Conservation (phyloP, 2,888 invertebrate genomes). For the Phengaris alcon region DNA sequence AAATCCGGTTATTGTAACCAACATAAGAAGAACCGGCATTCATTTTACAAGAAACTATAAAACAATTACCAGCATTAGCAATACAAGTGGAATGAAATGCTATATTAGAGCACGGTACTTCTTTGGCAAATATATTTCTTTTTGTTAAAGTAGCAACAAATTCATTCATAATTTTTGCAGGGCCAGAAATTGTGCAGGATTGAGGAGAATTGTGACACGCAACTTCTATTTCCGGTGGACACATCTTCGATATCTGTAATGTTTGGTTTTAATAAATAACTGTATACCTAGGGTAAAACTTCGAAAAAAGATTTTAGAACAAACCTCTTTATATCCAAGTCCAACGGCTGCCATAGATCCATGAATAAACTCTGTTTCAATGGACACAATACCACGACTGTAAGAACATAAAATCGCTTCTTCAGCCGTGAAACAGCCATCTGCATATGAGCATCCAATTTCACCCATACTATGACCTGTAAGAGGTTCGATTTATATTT, state of each 20-base stretch:
- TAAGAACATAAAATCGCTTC: conserved; percentile 91
- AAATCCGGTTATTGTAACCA: no score
- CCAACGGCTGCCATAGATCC: conserved; percentile 95
- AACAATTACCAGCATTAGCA: conserved; percentile 75
- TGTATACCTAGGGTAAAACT: no score
- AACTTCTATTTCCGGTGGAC: conserved; percentile 55
- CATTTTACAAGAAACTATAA: background rate
- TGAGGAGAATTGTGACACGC: conserved; percentile 8
- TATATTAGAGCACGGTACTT: conserved; percentile 85
- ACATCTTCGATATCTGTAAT: conserved; percentile 51
- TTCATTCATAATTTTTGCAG: conserved; percentile 63
- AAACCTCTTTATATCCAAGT: conserved; percentile 75
- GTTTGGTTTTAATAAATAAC: no score
- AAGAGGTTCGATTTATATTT: background rate
- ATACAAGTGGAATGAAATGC: conserved; percentile 94
- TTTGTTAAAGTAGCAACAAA: conserved; percentile 74
- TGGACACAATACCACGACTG: conserved; percentile 86
- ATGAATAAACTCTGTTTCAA: conserved; percentile 82
- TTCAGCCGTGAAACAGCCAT: conserved; percentile 91
- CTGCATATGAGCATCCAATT: conserved; percentile 95
- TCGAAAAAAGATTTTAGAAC: background rate
- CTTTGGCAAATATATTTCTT: conserved; percentile 61
- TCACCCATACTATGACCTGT: conserved; percentile 96
- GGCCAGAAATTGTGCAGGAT: conserved; percentile 20
- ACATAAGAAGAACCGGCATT: background rate